phyloP scores from a whole-genome alignment of 1,140 invertebrate species.

The Formica exsecta region DNA sequence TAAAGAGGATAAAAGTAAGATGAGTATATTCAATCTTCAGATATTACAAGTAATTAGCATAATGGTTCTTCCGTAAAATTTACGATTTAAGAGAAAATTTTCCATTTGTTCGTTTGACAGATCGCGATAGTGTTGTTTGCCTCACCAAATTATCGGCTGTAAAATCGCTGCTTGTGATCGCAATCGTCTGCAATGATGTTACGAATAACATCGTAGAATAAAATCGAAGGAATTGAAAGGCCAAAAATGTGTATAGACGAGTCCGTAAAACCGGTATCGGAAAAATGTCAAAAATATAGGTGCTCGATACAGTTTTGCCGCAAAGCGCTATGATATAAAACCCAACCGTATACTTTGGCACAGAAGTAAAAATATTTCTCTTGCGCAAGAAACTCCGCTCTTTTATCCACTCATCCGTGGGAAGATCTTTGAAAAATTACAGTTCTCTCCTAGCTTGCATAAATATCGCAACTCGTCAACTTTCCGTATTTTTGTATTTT shows the following conservation, averaged over 20 bases:
- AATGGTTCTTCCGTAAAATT: slow-evolving; percentile 1
- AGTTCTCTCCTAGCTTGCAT: neutral
- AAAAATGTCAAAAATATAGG: slow-evolving; percentile 54
- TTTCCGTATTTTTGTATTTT: slow-evolving; percentile 5
- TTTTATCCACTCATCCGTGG: slow-evolving; percentile 15
- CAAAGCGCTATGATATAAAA: slow-evolving; percentile 55
- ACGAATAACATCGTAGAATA: slow-evolving; percentile 31
- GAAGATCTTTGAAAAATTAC: slow-evolving; percentile 39
- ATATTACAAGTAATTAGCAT: slow-evolving; percentile 36
- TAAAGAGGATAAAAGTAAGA: neutral
- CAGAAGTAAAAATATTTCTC: slow-evolving; percentile 53
- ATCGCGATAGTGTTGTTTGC: slow-evolving; percentile 4
- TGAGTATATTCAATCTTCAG: neutral
- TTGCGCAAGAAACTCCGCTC: slow-evolving; percentile 7
- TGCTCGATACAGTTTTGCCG: slow-evolving; percentile 49
- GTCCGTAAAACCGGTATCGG: slow-evolving; percentile 40
- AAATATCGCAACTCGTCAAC: neutral
- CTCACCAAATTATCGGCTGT: slow-evolving; percentile 28
- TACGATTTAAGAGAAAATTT: neutral
- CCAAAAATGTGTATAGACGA: slow-evolving; percentile 31
- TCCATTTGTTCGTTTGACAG: neutral
- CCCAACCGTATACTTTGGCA: slow-evolving; percentile 34
- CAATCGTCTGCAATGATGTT: slow-evolving; percentile 43
- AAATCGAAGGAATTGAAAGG: slow-evolving; percentile 56
- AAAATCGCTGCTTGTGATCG: slow-evolving; percentile 1